phyloP scores from a whole-genome alignment of 2,888 invertebrate species.

The Drosophila kokeensis region DNA sequence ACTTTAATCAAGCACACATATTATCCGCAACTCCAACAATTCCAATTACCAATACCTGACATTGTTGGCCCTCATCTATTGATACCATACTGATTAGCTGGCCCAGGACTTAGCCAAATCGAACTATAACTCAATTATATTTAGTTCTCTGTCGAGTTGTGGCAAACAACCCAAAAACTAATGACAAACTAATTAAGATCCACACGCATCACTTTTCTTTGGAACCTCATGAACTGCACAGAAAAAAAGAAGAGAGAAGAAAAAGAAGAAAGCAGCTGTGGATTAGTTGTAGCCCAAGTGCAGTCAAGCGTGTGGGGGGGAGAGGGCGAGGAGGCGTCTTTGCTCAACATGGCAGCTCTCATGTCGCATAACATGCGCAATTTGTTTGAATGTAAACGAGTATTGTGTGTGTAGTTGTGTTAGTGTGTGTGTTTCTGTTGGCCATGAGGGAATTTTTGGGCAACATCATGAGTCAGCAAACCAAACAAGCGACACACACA shows the following conservation, averaged over 20 bases:
- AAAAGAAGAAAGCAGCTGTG: not conserved
- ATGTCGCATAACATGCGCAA: conserved; percentile 79
- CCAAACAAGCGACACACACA: conserved; percentile 57
- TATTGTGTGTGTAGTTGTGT: conserved; percentile 30
- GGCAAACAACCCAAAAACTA: conserved; percentile 18
- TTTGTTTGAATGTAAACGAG: conserved; percentile 67
- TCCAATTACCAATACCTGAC: not conserved
- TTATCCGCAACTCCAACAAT: not conserved
- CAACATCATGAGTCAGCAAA: conserved; percentile 79
- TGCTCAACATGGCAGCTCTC: conserved; percentile 73
- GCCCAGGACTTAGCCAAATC: not conserved
- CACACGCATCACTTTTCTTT: conserved; percentile 19
- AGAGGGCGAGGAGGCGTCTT: not conserved
- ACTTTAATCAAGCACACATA: not conserved
- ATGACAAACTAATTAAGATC: conserved; percentile 40
- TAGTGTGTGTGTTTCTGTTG: conserved; percentile 56
- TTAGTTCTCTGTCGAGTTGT: not conserved
- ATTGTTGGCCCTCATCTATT: not conserved
- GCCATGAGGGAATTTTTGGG: conserved; percentile 64
- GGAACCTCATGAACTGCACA: conserved; percentile 23
- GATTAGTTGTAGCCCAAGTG: conserved; percentile 36
- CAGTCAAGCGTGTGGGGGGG: conserved; percentile 21
- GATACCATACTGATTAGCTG: conserved; percentile 5
- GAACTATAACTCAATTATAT: conserved; percentile 30
- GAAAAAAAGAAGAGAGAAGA: not conserved